A percentile compares a stretch with the other conserved stretches of the same genome.
Evolutionary conservation across 1,140 invertebrate genomes (phyloP).

Genomic region (Carposina sasakii): DNA sequence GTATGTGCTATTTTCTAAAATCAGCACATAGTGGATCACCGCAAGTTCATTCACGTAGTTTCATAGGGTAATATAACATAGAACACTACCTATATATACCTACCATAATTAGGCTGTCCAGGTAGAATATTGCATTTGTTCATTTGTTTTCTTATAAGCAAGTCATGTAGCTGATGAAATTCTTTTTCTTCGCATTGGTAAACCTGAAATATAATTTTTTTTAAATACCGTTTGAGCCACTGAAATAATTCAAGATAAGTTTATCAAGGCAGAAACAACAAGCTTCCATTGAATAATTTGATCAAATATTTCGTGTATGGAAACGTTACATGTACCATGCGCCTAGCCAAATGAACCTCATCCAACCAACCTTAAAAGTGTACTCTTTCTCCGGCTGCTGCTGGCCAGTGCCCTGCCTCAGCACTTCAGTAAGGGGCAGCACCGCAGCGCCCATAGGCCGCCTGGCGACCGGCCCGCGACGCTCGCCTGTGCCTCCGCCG

Average conservation of each 20-base stretch:
- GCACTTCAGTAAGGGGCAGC: constrained; percentile 76
- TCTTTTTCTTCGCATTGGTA: constrained; percentile 93
- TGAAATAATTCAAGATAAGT: too few relatives aligned
- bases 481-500: constrained; percentile 77
- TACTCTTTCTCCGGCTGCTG: constrained; percentile 80
- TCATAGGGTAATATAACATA: too few relatives aligned
- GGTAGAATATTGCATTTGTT: constrained; percentile 87
- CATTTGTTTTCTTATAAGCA: constrained; percentile 86
- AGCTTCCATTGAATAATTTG: too few relatives aligned
- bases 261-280: too few relatives aligned
- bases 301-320: too few relatives aligned
- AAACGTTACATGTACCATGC: too few relatives aligned
- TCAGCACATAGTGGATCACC: too few relatives aligned
- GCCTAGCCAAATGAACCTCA: too few relatives aligned
- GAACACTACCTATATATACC: too few relatives aligned
- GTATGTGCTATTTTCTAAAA: too few relatives aligned
- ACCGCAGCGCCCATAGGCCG: constrained; percentile 91
- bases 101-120: constrained; percentile 82
- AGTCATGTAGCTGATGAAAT: constrained; percentile 90
- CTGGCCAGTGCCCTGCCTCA: constrained; percentile 75
- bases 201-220: constrained; percentile 74
- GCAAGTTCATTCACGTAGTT: too few relatives aligned
- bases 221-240: too few relatives aligned
- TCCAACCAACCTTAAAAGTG: constrained; percentile 73
- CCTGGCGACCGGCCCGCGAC: constrained; percentile 64